Conservation (phyloP, 1,140 invertebrate species). For the Lordiphosa clarofinis region DNA sequence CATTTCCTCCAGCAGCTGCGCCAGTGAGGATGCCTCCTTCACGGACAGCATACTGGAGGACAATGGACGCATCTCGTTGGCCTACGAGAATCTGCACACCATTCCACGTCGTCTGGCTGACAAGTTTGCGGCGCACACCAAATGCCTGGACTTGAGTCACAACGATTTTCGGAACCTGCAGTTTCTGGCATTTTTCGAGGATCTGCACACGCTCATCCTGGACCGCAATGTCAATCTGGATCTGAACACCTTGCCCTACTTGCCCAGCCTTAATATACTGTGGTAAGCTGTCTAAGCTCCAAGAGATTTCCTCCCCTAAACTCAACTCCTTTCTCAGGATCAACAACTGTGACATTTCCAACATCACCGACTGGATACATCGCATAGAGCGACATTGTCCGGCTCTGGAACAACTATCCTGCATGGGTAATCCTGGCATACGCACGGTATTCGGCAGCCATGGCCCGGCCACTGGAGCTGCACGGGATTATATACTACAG, state of each 20-base stretch:
- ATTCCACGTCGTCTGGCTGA: constrained; percentile 66
- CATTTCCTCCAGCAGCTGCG: constrained; percentile 59
- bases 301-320: too few relatives aligned
- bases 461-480: not conserved
- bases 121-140: constrained; percentile 67
- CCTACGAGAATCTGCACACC: constrained; percentile 67
- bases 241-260: constrained; percentile 64
- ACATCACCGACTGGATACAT: constrained; percentile 70
- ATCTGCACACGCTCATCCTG: constrained; percentile 66
- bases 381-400: constrained; percentile 67
- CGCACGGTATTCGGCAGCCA: constrained; percentile 39
- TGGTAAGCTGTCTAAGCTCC: constrained; percentile 31
- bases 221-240: constrained; percentile 66
- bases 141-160: constrained; percentile 70
- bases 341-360: constrained; percentile 73
- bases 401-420: constrained; percentile 60
- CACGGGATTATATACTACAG: constrained; percentile 55
- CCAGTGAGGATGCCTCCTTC: constrained; percentile 59
- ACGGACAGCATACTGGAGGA: constrained; percentile 67
- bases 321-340: constrained; percentile 38
- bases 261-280: constrained; percentile 64
- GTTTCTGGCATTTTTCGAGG: constrained; percentile 73
- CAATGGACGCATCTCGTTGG: constrained; percentile 70
- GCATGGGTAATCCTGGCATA: constrained; percentile 73
- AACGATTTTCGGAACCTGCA: constrained; percentile 70